Evolutionary conservation across 2,888 invertebrate species (phyloP).

Genomic region (Phyllotreta striolata): DNA sequence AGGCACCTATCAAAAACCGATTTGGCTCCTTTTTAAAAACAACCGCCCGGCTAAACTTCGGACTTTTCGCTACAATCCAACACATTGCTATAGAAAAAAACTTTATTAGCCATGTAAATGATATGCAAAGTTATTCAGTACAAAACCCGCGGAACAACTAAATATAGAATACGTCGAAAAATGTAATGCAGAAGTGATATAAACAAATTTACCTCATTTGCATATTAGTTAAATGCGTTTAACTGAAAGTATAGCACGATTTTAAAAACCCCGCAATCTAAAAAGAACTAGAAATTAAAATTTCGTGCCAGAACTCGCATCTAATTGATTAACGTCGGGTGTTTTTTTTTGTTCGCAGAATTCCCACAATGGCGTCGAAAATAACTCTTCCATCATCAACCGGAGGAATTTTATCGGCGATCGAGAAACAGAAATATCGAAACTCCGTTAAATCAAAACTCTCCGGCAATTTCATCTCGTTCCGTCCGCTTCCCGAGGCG

Average conservation of each 20-base stretch:
- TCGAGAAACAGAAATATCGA: slow-evolving; percentile 14
- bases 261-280: slow-evolving; percentile 1
- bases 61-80: not conserved
- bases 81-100: too few relatives aligned
- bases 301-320: not conserved
- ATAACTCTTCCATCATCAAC: not conserved
- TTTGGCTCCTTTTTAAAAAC: not conserved
- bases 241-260: too few relatives aligned
- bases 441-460: slow-evolving; percentile 17
- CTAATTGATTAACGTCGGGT: not conserved
- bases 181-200: slow-evolving; percentile 30
- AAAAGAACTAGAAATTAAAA: too few relatives aligned
- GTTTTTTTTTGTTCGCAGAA: not conserved
- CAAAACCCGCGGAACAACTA: slow-evolving; percentile 18
- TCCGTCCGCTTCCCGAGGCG: slow-evolving; percentile 9
- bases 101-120: slow-evolving; percentile 18
- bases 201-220: slow-evolving; percentile 20
- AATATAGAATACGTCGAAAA: slow-evolving; percentile 29
- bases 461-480: slow-evolving; percentile 10
- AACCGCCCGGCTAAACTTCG: not conserved
- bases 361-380: not conserved
- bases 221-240: slow-evolving; percentile 1
- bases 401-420: slow-evolving; percentile 15
- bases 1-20: slow-evolving; percentile 8
- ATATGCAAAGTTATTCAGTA: slow-evolving; percentile 25